Base-by-base conservation (phyloP, 2,113 vertebrate species). In the Calyptommatus sinebrachiatus region DNA sequence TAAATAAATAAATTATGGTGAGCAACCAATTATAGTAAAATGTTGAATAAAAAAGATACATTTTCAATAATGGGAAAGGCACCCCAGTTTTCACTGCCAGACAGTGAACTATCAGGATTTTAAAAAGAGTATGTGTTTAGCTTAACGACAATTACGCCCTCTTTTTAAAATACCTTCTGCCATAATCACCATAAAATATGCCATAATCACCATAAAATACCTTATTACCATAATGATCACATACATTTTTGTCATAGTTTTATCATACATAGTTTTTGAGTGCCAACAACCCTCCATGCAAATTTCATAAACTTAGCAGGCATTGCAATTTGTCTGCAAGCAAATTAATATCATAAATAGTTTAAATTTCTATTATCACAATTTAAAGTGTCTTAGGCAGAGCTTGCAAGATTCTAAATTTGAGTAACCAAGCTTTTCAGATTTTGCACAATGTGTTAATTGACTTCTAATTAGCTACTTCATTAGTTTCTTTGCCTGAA, bases 381-480 rank as follows among this genome's bases (percentile, higher is more conserved):
- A 31, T 35, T 20, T 73, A 46, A 60, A 21, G 18, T 31, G 9
- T 61, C 53, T 31, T 74, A 35, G 31, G 20, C 35, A 60, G 53
- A 73, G 31, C 5, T 31, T 71, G 69, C 9, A 46, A 46, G 9
- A n/a, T 48, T 71, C 50, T 50, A 6, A 24, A 71, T n/a, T n/a
- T 14, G 11, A 48, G 5, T 50, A n/a, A 71, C 4, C 45, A n/a
- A 48, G 45, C 70, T 48, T 5, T 18, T 48, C 41, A 46, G 22
- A 71, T 71, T 71, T 71, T 45, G 22, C 41, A 48, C 46, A 71
- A 46, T 46, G 41, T 71, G 70, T 71, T 48, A 71, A 71, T 71
- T 48, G 26, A 48, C 45, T 48, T 26, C 22, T 48, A 50, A 71
- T 48, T 12, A 48, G 22, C 45, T 71, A 2, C 69, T 71, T 62